Evolutionary conservation across 2,797 vertebrate species (phyloP), one percentile per base, ranked within the genome.

Genomic region (Pangasius mekongensis): DNA sequence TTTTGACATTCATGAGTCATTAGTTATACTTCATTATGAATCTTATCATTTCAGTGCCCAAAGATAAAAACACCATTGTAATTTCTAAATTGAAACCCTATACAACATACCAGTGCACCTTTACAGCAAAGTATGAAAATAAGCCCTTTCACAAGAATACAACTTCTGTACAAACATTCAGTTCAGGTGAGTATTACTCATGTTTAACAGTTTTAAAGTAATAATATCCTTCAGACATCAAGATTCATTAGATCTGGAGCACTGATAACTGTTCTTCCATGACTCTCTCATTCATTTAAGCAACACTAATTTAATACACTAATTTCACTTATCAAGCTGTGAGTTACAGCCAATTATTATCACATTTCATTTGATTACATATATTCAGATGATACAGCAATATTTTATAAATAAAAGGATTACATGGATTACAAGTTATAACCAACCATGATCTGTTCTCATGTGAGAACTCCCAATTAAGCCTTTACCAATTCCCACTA

Each of bases 51-150:
- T 11, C 36, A 83, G 80, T 0, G 3, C 4, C 24, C 0, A 3
- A 49, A 20, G 6, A n/a, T 5, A 0, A 62, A 27, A 0, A 2
- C 16, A 20, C 10, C 18, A 85, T 85, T 74, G 0, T 0, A 0
- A 0, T 92, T 30, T 0, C 0, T 5, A 0, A 0, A 0, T 82
- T 95, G 49, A 0, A 3, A 0, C 30, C 92, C 0, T 94, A 0
- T 83, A 90, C 27, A 0, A 0, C 0, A 0, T 94, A 95, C 62
- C 5, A 0, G 0, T 94, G 92, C 78, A 0, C 0, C 0, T 67
- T 94, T 43, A 13, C 56, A 2, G 36, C 83, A 54, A 24, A 0
- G 0, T 93, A 93, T 49, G 6, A 64, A 0, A 0, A 1, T 0
- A 1, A 20, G 22, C 0, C 0, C 2, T 0, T 60, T 24, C 0